A percentile compares a stretch with the other conserved stretches of the same genome.
Conservation (phyloP, 1,140 invertebrate genomes). For the Chrysoperla carnea region DNA sequence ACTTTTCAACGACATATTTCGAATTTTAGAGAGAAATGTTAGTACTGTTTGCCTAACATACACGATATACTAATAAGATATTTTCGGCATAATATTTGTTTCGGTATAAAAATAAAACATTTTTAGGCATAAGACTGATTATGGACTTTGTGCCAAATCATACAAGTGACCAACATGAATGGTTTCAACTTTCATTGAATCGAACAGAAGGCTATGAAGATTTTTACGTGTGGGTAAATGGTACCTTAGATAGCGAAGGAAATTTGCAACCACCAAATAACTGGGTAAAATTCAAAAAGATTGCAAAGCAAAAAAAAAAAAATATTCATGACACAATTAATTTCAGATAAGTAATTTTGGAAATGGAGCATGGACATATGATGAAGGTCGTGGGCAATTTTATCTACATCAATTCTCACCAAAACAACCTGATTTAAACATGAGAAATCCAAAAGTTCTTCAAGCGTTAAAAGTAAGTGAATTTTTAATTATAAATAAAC, state of each 20-base stretch:
- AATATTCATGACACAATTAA: no score
- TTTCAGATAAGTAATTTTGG: slow-evolving; percentile 30
- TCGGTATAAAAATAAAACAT: no score
- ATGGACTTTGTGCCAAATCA: slow-evolving; percentile 54
- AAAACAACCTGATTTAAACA: slow-evolving; percentile 56
- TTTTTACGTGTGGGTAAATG: slow-evolving; percentile 50
- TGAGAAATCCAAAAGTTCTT: slow-evolving; percentile 32
- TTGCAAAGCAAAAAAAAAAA: not conserved
- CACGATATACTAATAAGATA: no score
- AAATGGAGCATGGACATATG: slow-evolving; percentile 49
- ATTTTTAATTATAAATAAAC: no score
- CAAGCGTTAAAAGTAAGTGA: slow-evolving; percentile 38
- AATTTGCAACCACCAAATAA: slow-evolving; percentile 37
- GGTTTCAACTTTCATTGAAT: slow-evolving; percentile 43
- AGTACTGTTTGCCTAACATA: no score
- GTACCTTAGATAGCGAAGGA: slow-evolving; percentile 22
- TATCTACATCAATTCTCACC: slow-evolving; percentile 51
- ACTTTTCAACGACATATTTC: no score
- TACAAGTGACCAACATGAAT: slow-evolving; percentile 48
- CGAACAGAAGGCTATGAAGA: slow-evolving; percentile 38
- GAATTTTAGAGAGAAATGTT: no score
- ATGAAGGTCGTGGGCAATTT: slow-evolving; percentile 40
- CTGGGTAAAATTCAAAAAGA: slow-evolving; percentile 30
- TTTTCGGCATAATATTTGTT: no score
- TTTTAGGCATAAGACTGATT: slow-evolving; percentile 25